A percentile compares a stretch with the other conserved stretches of the same genome.
These are phyloP conservation scores for Echinometra lucunter DNA, from an alignment of 53 echinoderm and acorn worm species.

Conservation along the genomic window DNA sequence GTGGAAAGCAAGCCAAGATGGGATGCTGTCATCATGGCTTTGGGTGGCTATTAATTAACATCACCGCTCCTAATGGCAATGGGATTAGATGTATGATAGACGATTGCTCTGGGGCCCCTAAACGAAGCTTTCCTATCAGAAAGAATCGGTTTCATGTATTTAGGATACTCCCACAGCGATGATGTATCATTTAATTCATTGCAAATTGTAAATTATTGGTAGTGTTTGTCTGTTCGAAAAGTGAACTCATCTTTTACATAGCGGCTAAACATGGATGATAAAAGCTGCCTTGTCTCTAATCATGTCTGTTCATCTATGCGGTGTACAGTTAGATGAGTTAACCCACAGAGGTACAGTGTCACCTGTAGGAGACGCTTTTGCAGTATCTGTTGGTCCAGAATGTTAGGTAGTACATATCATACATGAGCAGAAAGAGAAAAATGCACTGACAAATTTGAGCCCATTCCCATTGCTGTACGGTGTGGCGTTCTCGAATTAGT, in stretches of 20 bases:
- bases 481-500: no score
- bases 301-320: not conserved
- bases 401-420: no score
- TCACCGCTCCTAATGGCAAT: constrained; percentile 53
- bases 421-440: no score
- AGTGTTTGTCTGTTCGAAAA: not conserved
- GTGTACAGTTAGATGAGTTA: no score
- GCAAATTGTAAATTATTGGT: constrained; percentile 30
- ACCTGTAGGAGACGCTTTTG: no score
- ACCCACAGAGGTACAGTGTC: no score
- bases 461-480: no score
- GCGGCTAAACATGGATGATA: not conserved
- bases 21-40: not conserved
- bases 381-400: no score
- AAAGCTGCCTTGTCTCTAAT: not conserved
- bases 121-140: constrained; percentile 4
- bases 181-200: constrained; percentile 10
- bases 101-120: not conserved
- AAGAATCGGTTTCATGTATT: not conserved
- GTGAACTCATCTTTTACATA: not conserved
- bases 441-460: no score
- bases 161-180: not conserved
- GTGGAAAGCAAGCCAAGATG: constrained; percentile 18
- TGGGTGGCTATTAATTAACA: constrained; percentile 51
- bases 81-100: constrained; percentile 27